phyloP scores from a whole-genome alignment of 1,140 invertebrate species.

The Artemia franciscana region DNA sequence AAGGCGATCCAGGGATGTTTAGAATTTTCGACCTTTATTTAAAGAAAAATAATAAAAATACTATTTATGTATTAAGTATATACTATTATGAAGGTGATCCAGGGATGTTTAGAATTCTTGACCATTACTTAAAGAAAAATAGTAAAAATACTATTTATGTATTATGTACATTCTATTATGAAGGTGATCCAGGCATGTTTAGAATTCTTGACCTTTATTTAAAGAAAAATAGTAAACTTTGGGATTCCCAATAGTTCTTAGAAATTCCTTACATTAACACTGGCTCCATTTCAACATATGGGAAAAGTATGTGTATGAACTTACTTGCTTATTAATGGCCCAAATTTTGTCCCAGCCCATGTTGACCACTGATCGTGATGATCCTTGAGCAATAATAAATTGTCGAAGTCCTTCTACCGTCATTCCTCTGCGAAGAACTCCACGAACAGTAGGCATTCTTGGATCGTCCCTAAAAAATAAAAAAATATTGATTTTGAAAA shows the following conservation, averaged over 20 bases:
- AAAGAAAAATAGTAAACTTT: too few species aligned
- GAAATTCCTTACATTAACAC: too few species aligned
- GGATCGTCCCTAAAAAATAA: constrained; percentile 64
- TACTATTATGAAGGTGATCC: not conserved
- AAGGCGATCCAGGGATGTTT: too few species aligned
- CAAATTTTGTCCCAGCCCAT: constrained; percentile 99
- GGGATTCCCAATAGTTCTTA: too few species aligned
- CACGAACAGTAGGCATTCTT: constrained; percentile 90
- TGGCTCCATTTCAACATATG: too few species aligned
- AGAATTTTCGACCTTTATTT: too few species aligned
- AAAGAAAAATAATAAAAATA: too few species aligned
- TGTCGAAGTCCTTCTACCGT: constrained; percentile 89
- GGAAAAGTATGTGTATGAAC: not conserved
- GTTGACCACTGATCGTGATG: constrained; percentile 83
- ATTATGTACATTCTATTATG: too few species aligned
- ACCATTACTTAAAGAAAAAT: not conserved
- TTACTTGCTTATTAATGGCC: constrained; percentile 92
- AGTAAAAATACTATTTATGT: too few species aligned
- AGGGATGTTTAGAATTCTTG: not conserved
- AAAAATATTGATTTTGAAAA: not conserved
- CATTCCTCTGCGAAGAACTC: constrained; percentile 82
- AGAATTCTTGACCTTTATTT: too few species aligned
- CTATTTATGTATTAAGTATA: too few species aligned
- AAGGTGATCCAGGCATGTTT: too few species aligned
- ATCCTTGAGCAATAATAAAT: constrained; percentile 98